Percentiles rank a stretch among this genome's conserved stretches.
These are phyloP conservation scores for Caenorhabditis sinica DNA, from an alignment of 2,888 invertebrate genomes.

Conservation along the genomic window DNA sequence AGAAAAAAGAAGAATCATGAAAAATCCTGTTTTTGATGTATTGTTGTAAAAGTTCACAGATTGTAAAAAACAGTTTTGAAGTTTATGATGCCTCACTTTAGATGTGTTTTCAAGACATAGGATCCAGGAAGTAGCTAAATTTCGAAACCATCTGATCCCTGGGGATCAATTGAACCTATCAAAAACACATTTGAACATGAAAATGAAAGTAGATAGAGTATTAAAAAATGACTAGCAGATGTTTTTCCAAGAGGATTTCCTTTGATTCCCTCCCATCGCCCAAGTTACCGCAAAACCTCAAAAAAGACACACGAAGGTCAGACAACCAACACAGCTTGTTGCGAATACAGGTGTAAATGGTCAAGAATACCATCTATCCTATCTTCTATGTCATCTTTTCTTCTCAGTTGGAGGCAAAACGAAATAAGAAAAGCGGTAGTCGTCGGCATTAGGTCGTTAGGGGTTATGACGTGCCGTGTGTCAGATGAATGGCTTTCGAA, in stretches of 20 bases:
- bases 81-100: slow-evolving; percentile 1
- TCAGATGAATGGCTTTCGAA: slow-evolving; percentile 2
- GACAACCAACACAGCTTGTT: slow-evolving; percentile 20
- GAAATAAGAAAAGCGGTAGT: neutral
- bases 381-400: slow-evolving; percentile 20
- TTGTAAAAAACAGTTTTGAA: slow-evolving; percentile 25
- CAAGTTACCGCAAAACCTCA: slow-evolving; percentile 13
- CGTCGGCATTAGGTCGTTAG: slow-evolving; percentile 32
- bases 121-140: neutral
- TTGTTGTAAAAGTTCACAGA: slow-evolving; percentile 21
- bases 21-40: neutral
- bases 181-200: too few relatives aligned
- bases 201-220: too few relatives aligned
- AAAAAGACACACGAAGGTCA: slow-evolving; percentile 16
- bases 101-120: neutral
- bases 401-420: neutral
- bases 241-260: neutral
- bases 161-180: too few relatives aligned
- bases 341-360: slow-evolving; percentile 40
- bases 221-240: slow-evolving; percentile 13
- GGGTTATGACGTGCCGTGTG: slow-evolving; percentile 21
- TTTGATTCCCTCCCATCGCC: too few relatives aligned
- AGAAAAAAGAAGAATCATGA: neutral
- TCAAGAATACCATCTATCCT: slow-evolving; percentile 15
- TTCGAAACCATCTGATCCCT: too few relatives aligned